Base-by-base conservation (phyloP, 2,797 vertebrate species). In the Limnodromus scolopaceus region DNA sequence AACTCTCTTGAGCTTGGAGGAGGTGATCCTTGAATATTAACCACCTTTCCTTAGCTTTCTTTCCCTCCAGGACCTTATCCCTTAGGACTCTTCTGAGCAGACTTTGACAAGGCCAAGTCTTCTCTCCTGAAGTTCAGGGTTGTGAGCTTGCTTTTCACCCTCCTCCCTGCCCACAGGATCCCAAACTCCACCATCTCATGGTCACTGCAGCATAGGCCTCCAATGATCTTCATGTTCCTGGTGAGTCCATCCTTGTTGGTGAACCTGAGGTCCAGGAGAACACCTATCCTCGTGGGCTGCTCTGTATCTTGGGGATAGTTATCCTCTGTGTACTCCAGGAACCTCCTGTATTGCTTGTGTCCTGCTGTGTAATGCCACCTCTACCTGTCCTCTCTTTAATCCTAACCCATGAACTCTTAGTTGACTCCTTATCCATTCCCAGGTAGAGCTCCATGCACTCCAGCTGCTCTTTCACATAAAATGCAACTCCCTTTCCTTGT, bases 281-380 rank as follows among this genome's bases (percentile, higher is more conserved):
- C 2, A 27, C 13, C 4, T 66, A 32, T 43, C 7, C 13, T 51
- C 1, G 0, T 36, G 8, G 15, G 3, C 10, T 69, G 4, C 30
- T 63, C 41, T 53, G 16, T 34, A n/a, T 34, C 55, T 65, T 85
- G 22, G 11, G 41, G 14, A 14, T 45, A 1, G 11, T 39, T 66
- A 36, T 18, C 8, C 24, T 34, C 32, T 66, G 4, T 13, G 16
- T 39, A 48, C 4, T 49, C 32, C 34, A 60, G 27, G 11, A 87
- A n/a, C 13, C 9, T 71, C 6, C 16, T 34, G 16, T 10, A 28
- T 61, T 61, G 9, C 8, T 71, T 25, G 3, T 64, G 13, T 43
- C 30, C 10, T 65, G 32, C 10, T 57, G 6, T 57, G 11, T 22
- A 57, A 61, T 27, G 18, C 1, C 43, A 66, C 2, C 1, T 66